phyloP scores from a whole-genome alignment of 2,888 invertebrate species.

The Cheilosia scutellata region DNA sequence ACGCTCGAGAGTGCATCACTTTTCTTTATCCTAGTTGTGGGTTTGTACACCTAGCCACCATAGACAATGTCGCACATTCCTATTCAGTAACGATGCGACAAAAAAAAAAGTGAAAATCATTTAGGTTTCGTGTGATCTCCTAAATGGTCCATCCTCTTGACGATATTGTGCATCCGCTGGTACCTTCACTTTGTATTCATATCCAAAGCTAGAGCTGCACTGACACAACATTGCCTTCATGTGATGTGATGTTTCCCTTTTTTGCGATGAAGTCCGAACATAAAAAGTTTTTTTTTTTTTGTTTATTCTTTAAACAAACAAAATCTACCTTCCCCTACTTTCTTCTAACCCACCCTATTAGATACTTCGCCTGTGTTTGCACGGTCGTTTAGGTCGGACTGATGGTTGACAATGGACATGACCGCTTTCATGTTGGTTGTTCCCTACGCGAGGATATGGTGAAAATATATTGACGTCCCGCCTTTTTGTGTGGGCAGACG shows the following conservation, averaged over 20 bases:
- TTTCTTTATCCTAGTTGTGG: neutral
- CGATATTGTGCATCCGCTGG: neutral
- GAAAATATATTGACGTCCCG: neutral
- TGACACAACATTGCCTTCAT: neutral
- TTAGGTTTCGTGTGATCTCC: neutral
- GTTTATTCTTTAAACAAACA: too few relatives aligned
- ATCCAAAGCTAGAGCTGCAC: neutral
- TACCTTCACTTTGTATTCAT: neutral
- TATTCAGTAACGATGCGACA: neutral
- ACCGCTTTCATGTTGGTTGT: slow-evolving; percentile 5
- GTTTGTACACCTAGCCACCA: neutral
- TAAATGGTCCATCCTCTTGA: neutral
- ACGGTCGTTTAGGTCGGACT: slow-evolving; percentile 5
- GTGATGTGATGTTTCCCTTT: neutral
- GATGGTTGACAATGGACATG: slow-evolving; percentile 5
- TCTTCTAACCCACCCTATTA: neutral
- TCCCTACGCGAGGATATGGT: neutral
- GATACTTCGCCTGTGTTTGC: neutral
- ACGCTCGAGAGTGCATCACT: neutral
- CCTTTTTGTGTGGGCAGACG: neutral
- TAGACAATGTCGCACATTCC: neutral
- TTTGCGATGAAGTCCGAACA: neutral
- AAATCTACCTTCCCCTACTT: neutral
- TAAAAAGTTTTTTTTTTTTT: neutral
- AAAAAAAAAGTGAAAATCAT: neutral